These are phyloP conservation scores for Aphodius granarius DNA, from an alignment of 2,888 invertebrate genomes.

Conservation along the genomic window DNA sequence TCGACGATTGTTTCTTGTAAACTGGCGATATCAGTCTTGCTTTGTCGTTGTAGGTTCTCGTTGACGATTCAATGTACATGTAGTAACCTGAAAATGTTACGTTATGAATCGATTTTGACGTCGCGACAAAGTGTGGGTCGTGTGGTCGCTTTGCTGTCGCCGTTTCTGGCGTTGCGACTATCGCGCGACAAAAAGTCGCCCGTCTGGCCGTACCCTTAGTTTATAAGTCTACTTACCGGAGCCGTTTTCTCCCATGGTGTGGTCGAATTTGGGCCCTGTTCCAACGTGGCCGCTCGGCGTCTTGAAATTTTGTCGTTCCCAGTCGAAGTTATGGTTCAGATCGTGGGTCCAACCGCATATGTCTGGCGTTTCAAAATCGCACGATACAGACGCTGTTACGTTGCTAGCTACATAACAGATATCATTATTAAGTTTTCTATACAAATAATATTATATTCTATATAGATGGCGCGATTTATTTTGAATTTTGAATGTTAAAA, in stretches of 20 bases:
- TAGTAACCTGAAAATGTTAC: conserved; percentile 67
- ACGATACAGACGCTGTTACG: conserved; percentile 54
- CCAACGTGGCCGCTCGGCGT: conserved; percentile 67
- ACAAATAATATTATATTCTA: neutral
- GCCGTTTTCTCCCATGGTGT: conserved; percentile 63
- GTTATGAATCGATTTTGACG: too few relatives aligned
- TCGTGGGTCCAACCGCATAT: conserved; percentile 82
- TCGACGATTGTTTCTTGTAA: conserved; percentile 49
- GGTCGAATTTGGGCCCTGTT: conserved; percentile 77
- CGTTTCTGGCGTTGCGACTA: too few relatives aligned
- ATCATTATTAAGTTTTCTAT: neutral
- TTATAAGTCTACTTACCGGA: neutral
- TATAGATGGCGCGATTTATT: neutral
- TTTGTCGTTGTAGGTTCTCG: conserved; percentile 63
- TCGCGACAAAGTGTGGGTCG: too few relatives aligned
- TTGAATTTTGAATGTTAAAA: too few relatives aligned
- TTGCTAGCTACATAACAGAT: conserved; percentile 44
- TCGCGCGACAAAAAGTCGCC: too few relatives aligned
- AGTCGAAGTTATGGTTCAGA: conserved; percentile 71
- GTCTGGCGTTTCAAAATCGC: conserved; percentile 68
- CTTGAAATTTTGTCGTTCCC: conserved; percentile 65
- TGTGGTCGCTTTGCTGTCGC: too few relatives aligned
- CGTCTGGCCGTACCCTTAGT: too few relatives aligned
- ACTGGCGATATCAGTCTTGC: conserved; percentile 76
- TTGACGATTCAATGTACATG: conserved; percentile 80